These are phyloP conservation scores for Halocaridina rubra DNA, from an alignment of 2,888 invertebrate genomes.

Conservation along the genomic window DNA sequence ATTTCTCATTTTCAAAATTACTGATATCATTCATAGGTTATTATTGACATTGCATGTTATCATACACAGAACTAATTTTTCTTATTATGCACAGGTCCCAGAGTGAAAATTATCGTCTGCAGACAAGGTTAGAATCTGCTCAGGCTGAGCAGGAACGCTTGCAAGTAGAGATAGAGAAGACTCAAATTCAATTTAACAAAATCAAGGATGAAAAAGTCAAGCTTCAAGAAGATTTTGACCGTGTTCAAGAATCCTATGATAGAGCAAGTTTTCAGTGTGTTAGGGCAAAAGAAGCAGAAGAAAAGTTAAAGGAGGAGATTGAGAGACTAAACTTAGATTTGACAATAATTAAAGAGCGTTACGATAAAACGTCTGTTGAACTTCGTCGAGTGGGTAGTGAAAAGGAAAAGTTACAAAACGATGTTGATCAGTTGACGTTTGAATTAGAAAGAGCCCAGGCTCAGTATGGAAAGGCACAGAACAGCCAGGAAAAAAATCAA, in stretches of 20 bases:
- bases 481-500: slow-evolving; percentile 87
- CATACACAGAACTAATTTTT: no score
- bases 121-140: slow-evolving; percentile 86
- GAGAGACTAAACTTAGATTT: slow-evolving; percentile 82
- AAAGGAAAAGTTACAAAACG: slow-evolving; percentile 67
- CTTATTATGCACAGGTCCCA: slow-evolving; percentile 77
- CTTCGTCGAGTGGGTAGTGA: slow-evolving; percentile 75
- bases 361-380: slow-evolving; percentile 89
- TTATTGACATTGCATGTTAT: no score
- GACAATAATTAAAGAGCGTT: slow-evolving; percentile 88
- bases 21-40: no score
- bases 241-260: slow-evolving; percentile 90
- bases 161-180: slow-evolving; percentile 87
- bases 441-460: slow-evolving; percentile 87
- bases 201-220: slow-evolving; percentile 87
- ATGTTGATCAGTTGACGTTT: slow-evolving; percentile 70
- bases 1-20: no score
- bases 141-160: slow-evolving; percentile 89
- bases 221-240: slow-evolving; percentile 85
- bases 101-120: slow-evolving; percentile 88
- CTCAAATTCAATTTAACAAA: slow-evolving; percentile 82
- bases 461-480: slow-evolving; percentile 86
- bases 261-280: slow-evolving; percentile 85
- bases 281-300: slow-evolving; percentile 89
- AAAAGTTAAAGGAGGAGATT: slow-evolving; percentile 85